Base-by-base conservation (phyloP, 2,797 vertebrate species). In the Gallinago nigripennis region DNA sequence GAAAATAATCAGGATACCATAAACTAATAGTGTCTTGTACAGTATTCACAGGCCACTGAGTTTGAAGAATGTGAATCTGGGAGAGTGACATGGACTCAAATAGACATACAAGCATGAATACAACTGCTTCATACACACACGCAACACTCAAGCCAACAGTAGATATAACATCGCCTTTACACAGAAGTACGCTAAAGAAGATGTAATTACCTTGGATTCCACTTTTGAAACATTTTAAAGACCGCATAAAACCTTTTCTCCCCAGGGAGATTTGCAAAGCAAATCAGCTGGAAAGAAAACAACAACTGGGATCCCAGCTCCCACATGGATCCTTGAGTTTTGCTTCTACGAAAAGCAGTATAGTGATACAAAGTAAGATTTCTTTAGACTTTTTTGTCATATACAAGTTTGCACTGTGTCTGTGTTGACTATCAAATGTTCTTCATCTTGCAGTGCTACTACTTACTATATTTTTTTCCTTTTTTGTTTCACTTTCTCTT, bases 251-350 rank as follows among this genome's bases (percentile, higher is more conserved):
- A 65, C 19, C 4, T 43, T 85, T 72, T 82, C 33, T 77, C 51
- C n/a, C 46, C n/a, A 54, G 54, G 61, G 23, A 51, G 9, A 76
- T 69, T 25, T 70, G 15, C 7, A 66, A 94, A 77, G 53, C 4
- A 2, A 12, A 8, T 63, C 31, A 80, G 9, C 25, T 54, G 51
- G 39, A 77, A 82, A 9, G 20, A 57, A 92, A 89, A 7, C 18
- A 53, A 37, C 24, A 56, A 33, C 9, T 35, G 18, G 24, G 11
- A n/a, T 28, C 16, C 21, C 8, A 70, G 18, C 4, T 91, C 19
- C 30, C 18, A 58, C 8, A 9, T 4, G 9, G 66, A n/a, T 58
- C 1, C 0, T 1, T 77, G 48, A 70, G 12, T 6, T 77, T 48
- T 19, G 73, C 20, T 70, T 73, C 57, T 83, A 9, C 71, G 64